Evolutionary conservation across 1,140 invertebrate genomes (phyloP), one percentile per base, ranked within the genome.

Genomic region (Orius laevigatus): DNA sequence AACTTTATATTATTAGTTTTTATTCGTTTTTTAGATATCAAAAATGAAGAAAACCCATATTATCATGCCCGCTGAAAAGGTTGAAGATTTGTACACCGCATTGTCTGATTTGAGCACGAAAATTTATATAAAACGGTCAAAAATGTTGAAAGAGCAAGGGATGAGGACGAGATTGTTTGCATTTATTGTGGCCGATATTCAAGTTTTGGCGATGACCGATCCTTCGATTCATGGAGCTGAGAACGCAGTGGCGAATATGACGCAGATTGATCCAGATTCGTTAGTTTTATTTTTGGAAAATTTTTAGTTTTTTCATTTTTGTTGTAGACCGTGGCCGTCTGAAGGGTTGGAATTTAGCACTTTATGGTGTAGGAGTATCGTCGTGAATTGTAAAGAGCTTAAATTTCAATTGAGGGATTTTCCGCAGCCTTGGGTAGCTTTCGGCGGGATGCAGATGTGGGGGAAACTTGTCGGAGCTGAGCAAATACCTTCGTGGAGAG

Each of bases 341-440:
- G 90, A 94, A 55, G 81, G 78, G 2, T 59, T 94, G 2, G 84
- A 93, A 58, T 98, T 96, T 66, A 76, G 74, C 1, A 94, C 89
- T 0, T 67, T 97, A 3, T 98, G 92, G 92, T 92, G 89, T 56
- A 75, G 93, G 6, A 75, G 78, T 33, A 74, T 97, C 9, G 76
- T 77, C 45, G 70, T 87, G 4, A 79, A 79, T 53, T 85, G 88
- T 54, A 73, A 74, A 16, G 78, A 81, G 57, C 92, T 88, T 81
- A 82, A 81, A 55, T 76, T 95, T 49, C 78, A 85, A 44, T 70
- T 98, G 48, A 69, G 94, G n/a, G 95, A 98, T 66, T 98, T 96
- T 62, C 91, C 92, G 0, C 90, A 94, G 59, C 85, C 89, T 1
- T 72, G 93, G 62, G 67, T 95, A 35, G 75, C 85, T 52, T 81